phyloP scores from a whole-genome alignment of 2,888 invertebrate genomes.

The Thymelicus sylvestris region DNA sequence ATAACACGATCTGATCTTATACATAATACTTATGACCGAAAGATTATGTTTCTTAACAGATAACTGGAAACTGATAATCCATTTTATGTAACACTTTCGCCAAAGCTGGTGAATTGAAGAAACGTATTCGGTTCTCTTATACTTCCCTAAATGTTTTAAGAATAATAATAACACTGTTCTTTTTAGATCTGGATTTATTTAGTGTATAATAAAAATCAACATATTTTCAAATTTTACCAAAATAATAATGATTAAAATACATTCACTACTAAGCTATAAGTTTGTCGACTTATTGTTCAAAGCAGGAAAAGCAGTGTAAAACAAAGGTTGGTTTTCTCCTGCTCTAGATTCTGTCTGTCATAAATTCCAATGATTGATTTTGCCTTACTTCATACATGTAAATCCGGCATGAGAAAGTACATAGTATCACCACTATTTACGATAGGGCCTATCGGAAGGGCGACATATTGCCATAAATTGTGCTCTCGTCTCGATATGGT shows the following conservation, averaged over 20 bases:
- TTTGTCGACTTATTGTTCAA: too few species aligned
- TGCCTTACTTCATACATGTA: not conserved
- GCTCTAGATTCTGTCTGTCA: not conserved
- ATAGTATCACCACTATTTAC: slow-evolving; percentile 26
- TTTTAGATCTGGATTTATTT: too few species aligned
- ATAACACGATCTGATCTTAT: slow-evolving; percentile 72
- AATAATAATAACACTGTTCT: too few species aligned
- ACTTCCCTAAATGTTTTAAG: too few species aligned
- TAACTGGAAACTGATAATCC: not conserved
- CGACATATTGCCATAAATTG: slow-evolving; percentile 31
- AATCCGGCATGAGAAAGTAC: slow-evolving; percentile 3
- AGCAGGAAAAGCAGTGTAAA: too few species aligned
- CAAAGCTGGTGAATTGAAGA: not conserved
- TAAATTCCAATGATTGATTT: not conserved
- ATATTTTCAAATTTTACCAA: too few species aligned
- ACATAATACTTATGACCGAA: slow-evolving; percentile 60
- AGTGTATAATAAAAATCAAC: too few species aligned
- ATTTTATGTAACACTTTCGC: not conserved
- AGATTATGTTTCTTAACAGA: slow-evolving; percentile 7
- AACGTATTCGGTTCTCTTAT: too few species aligned
- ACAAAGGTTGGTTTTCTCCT: too few species aligned
- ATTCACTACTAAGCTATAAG: too few species aligned
- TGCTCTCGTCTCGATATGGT: slow-evolving; percentile 17
- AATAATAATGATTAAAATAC: too few species aligned
- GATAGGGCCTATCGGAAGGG: slow-evolving; percentile 29